phyloP scores from a whole-genome alignment of 2,888 invertebrate species.

The Lithosia quadra region DNA sequence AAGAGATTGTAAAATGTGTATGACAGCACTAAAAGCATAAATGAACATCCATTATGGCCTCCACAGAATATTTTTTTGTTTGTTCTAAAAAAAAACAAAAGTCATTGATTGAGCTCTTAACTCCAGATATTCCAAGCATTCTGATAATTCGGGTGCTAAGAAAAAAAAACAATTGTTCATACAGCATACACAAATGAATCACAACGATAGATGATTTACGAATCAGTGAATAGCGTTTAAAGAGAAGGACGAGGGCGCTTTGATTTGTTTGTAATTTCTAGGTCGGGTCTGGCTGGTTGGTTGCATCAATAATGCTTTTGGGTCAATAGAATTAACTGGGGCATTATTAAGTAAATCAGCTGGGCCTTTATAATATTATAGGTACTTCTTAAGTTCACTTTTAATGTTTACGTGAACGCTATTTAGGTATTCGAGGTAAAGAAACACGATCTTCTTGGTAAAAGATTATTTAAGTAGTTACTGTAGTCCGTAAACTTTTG shows the following conservation, averaged over 20 bases:
- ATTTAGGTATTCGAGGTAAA: background rate
- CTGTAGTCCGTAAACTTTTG: background rate
- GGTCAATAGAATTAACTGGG: slow-evolving; percentile 7
- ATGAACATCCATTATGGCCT: too few species aligned
- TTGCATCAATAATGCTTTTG: slow-evolving; percentile 15
- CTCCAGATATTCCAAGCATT: background rate
- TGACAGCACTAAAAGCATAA: background rate
- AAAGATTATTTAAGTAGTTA: background rate
- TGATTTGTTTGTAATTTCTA: slow-evolving; percentile 43
- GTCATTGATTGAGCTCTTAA: background rate
- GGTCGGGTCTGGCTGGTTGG: slow-evolving; percentile 30
- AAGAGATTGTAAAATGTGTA: background rate
- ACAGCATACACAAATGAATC: slow-evolving; percentile 21
- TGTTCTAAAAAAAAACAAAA: background rate
- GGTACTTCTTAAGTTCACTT: background rate
- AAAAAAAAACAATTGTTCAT: slow-evolving; percentile 10
- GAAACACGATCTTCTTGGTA: too few species aligned
- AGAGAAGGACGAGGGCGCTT: slow-evolving; percentile 28
- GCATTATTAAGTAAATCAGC: background rate
- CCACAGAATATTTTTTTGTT: background rate
- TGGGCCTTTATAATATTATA: background rate
- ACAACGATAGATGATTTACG: slow-evolving; percentile 26
- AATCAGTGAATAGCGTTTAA: slow-evolving; percentile 31
- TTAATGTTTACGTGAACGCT: background rate
- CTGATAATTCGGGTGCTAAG: background rate